Evolutionary conservation across 1,140 invertebrate species (phyloP).

Genomic region (Zelostemma sp.): DNA sequence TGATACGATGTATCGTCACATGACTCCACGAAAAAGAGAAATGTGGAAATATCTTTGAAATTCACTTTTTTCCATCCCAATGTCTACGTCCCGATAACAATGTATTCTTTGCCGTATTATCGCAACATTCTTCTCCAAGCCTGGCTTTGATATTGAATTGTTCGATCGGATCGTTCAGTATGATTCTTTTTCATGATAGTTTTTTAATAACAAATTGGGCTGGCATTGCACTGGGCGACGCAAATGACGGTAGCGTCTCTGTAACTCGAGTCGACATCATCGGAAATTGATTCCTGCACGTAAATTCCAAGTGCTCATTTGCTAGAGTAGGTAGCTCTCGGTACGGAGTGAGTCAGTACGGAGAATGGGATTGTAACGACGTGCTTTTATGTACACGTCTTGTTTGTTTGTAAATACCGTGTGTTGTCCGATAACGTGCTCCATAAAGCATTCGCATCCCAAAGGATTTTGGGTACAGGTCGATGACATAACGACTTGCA

Average conservation of each 20-base stretch:
- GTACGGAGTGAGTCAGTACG: constrained; percentile 18
- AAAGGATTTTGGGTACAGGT: constrained; percentile 27
- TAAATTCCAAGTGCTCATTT: constrained; percentile 45
- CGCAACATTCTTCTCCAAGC: too few relatives aligned
- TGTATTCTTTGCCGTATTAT: too few relatives aligned
- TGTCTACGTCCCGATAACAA: background rate
- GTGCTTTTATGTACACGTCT: constrained; percentile 44
- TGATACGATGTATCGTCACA: constrained; percentile 6
- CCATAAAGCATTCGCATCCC: constrained; percentile 23
- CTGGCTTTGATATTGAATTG: too few relatives aligned
- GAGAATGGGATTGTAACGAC: constrained; percentile 40
- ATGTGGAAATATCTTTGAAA: constrained; percentile 13
- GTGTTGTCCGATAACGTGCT: constrained; percentile 31
- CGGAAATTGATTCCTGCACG: constrained; percentile 47
- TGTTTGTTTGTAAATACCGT: constrained; percentile 43
- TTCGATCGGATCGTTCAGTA: too few relatives aligned
- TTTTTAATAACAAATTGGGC: constrained; percentile 31
- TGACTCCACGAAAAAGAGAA: background rate
- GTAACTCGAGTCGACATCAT: constrained; percentile 47
- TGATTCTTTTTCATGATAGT: background rate
- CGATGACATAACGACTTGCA: constrained; percentile 26
- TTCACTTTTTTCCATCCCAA: constrained; percentile 5
- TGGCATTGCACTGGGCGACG: constrained; percentile 11
- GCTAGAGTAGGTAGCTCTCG: constrained; percentile 25
- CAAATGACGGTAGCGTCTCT: constrained; percentile 34